These are phyloP conservation scores for Albula glossodonta DNA, from an alignment of 2,113 vertebrate species.

Conservation along the genomic window DNA sequence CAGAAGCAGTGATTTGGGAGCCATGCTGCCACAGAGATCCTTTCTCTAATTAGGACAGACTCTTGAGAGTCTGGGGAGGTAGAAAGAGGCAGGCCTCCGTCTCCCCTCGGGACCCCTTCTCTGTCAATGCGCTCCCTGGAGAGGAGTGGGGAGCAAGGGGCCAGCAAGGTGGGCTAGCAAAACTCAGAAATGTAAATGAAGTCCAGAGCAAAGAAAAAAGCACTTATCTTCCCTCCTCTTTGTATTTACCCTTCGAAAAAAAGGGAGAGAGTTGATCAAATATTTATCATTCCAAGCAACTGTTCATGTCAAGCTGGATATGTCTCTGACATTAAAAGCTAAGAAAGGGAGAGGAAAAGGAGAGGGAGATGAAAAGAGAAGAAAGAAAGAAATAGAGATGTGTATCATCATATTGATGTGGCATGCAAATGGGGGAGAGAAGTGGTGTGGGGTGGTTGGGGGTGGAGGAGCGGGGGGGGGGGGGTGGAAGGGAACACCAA, in stretches of 20 bases:
- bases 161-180: conserved; percentile 48
- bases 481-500: conserved; percentile 12
- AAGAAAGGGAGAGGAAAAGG: conserved; percentile 38
- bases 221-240: conserved; percentile 29
- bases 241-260: conserved; percentile 46
- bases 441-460: conserved; percentile 28
- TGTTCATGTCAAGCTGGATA: conserved; percentile 54
- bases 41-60: not conserved
- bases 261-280: conserved; percentile 62
- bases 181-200: conserved; percentile 65
- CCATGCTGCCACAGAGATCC: not conserved
- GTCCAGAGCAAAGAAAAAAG: conserved; percentile 46
- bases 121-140: not conserved
- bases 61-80: not conserved
- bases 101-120: not conserved
- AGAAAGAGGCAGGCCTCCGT: not conserved
- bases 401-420: conserved; percentile 36
- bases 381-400: conserved; percentile 13
- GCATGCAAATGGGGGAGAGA: not conserved
- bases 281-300: conserved; percentile 72
- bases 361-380: conserved; percentile 20
- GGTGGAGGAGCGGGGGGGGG: conserved; percentile 13
- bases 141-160: not conserved
- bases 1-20: not conserved
- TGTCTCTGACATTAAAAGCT: conserved; percentile 60